Evolutionary conservation across 2,113 vertebrate species (phyloP).

Genomic region (Notarius quadriscutis): DNA sequence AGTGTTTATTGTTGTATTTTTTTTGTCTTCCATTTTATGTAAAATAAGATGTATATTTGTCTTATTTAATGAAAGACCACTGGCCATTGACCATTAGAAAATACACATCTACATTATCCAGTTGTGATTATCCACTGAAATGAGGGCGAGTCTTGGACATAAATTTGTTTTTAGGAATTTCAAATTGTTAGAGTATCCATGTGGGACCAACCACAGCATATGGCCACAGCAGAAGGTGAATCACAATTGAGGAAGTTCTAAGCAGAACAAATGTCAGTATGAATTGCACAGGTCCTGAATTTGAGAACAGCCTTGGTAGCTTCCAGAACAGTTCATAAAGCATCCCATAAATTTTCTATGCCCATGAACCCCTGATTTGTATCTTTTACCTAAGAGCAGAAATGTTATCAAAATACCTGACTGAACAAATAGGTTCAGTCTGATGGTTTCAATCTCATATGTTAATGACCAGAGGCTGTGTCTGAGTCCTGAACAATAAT

Average conservation of each 20-base stretch:
- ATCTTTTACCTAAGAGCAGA: not conserved
- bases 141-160: not conserved
- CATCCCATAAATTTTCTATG: not conserved
- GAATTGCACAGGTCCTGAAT: not conserved
- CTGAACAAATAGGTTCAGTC: not conserved
- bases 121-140: not conserved
- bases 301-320: not conserved
- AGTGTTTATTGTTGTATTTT: no score
- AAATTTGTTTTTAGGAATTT: not conserved
- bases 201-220: not conserved
- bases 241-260: not conserved
- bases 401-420: not conserved
- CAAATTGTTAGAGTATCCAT: not conserved
- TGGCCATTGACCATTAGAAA: not conserved
- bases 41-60: no score
- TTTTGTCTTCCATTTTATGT: no score
- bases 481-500: not conserved
- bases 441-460: not conserved
- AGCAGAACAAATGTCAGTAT: not conserved
- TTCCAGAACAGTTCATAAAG: not conserved
- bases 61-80: no score
- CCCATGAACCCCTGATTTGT: not conserved
- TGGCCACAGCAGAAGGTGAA: constrained; percentile 2
- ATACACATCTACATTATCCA: not conserved
- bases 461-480: not conserved